These are phyloP conservation scores for Vanacampus margaritifer DNA, from an alignment of 2,113 vertebrate genomes.

Conservation along the genomic window DNA sequence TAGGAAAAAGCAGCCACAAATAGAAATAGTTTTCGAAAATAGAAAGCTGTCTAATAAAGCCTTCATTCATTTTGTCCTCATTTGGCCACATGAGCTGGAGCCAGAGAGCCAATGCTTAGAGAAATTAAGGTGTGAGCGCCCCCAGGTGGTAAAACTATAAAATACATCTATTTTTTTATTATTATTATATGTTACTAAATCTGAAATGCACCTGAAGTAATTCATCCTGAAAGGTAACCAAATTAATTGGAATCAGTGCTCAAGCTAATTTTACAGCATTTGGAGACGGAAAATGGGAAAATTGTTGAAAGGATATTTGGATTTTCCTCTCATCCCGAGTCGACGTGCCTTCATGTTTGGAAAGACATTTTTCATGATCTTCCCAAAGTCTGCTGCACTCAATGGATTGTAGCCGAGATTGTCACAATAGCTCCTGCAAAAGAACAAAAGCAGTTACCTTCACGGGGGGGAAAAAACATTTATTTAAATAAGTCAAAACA, in stretches of 20 bases:
- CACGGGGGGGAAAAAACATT: not conserved
- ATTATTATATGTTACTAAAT: not conserved
- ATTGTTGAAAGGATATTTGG: slow-evolving; percentile 95
- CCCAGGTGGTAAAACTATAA: not conserved
- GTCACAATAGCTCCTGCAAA: slow-evolving; percentile 97
- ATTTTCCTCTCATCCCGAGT: slow-evolving; percentile 95
- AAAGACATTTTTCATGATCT: slow-evolving; percentile 99
- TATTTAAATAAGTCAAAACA: no score
- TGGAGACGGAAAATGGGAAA: not conserved
- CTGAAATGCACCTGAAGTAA: not conserved
- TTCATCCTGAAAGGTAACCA: not conserved
- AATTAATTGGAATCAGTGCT: not conserved
- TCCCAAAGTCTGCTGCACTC: slow-evolving; percentile 99
- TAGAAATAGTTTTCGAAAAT: not conserved
- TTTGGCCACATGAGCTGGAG: not conserved
- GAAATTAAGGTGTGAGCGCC: not conserved
- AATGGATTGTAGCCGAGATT: slow-evolving; percentile 99
- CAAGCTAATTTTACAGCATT: not conserved
- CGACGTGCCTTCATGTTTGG: slow-evolving; percentile 99
- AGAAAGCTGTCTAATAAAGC: not conserved
- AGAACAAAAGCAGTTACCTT: slow-evolving; percentile 9
- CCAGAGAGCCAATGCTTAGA: not conserved
- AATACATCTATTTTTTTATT: not conserved
- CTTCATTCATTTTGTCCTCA: not conserved
- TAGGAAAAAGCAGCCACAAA: slow-evolving; percentile 1